Evolutionary conservation across 2,888 invertebrate species (phyloP).

Genomic region (Rutpela maculata): DNA sequence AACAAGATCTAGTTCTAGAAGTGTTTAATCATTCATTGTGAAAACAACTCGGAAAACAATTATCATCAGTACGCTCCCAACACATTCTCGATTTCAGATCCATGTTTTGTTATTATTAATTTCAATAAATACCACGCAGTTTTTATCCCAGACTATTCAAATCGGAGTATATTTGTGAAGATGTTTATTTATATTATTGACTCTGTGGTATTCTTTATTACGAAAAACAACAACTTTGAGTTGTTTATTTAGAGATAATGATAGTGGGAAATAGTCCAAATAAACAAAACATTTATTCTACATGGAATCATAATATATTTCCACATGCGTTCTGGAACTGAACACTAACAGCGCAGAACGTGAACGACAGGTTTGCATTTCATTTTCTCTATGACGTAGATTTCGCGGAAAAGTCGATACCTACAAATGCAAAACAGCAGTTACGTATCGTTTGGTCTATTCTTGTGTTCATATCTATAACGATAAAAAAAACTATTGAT

Average conservation of each 20-base stretch:
- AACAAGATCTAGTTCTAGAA: no score
- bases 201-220: slow-evolving; percentile 1
- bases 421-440: background rate
- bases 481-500: background rate
- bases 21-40: no score
- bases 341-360: slow-evolving; percentile 3
- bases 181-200: slow-evolving; percentile 1
- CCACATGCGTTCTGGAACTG: background rate
- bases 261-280: slow-evolving; percentile 23
- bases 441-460: slow-evolving; percentile 4
- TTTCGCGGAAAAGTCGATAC: slow-evolving; percentile 28
- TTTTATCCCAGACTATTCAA: background rate
- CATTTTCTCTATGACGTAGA: slow-evolving; percentile 12
- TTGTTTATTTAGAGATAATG: slow-evolving; percentile 13
- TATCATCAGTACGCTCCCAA: background rate
- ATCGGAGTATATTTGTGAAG: slow-evolving; percentile 5
- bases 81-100: background rate
- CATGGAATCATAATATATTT: background rate
- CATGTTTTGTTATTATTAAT: background rate
- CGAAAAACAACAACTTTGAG: slow-evolving; percentile 21
- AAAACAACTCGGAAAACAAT: no score
- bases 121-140: background rate
- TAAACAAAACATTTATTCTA: slow-evolving; percentile 3
- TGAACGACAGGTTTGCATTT: slow-evolving; percentile 16
- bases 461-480: slow-evolving; percentile 1